These are phyloP conservation scores for Phacellophora camtschatica DNA, from an alignment of 30 jellyfish, hydroid and myxozoan genomes.

Conservation along the genomic window DNA sequence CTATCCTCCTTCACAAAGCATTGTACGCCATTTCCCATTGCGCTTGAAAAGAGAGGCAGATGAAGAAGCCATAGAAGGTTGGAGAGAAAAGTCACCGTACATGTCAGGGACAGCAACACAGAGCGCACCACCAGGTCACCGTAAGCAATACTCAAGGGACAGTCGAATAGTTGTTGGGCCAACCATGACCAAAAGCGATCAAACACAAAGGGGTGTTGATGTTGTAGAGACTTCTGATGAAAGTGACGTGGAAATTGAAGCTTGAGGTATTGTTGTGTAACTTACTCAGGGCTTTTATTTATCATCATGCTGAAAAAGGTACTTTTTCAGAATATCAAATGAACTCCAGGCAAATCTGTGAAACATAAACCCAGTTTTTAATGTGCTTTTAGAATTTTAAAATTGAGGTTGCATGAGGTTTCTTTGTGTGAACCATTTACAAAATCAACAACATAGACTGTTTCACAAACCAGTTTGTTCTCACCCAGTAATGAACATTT, in stretches of 20 bases:
- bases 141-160: constrained; percentile 38
- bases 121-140: constrained; percentile 28
- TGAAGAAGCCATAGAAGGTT: constrained; percentile 59
- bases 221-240: constrained; percentile 66
- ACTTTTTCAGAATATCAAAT: too few species aligned
- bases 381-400: too few species aligned
- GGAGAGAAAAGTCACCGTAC: constrained; percentile 56
- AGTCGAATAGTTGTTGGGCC: constrained; percentile 25
- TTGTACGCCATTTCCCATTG: constrained; percentile 62
- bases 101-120: constrained; percentile 30
- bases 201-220: constrained; percentile 24
- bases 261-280: constrained; percentile 23
- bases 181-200: constrained; percentile 1
- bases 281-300: background rate
- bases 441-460: too few species aligned
- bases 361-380: too few species aligned
- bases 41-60: constrained; percentile 61
- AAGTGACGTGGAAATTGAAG: constrained; percentile 79
- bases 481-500: too few species aligned
- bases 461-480: too few species aligned
- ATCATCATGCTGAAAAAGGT: too few species aligned
- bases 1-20: constrained; percentile 56
- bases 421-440: too few species aligned
- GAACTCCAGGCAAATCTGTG: too few species aligned
- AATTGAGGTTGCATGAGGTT: too few species aligned